Evolutionary conservation across 2,888 invertebrate species (phyloP).

Genomic region (Polyommatus iphigenia): DNA sequence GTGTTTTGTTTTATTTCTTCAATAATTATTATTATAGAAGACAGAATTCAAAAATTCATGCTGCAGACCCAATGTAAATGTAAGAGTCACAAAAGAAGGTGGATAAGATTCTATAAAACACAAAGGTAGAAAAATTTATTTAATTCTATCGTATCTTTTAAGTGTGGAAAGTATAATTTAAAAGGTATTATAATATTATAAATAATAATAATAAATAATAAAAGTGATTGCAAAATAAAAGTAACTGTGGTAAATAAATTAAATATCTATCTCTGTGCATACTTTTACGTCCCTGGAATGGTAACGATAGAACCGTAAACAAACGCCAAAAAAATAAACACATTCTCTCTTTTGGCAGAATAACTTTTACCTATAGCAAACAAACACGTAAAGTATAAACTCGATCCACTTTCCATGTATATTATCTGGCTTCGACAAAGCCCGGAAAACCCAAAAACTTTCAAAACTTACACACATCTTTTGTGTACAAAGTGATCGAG

Average conservation of each 20-base stretch:
- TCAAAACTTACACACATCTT: constrained; percentile 6
- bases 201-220: too few species aligned
- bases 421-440: neutral
- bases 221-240: neutral
- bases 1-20: too few species aligned
- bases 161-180: too few species aligned
- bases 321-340: neutral
- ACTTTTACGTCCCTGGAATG: neutral
- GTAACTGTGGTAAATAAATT: neutral
- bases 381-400: constrained; percentile 16
- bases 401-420: constrained; percentile 4
- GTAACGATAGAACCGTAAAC: neutral
- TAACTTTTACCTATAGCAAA: constrained; percentile 5
- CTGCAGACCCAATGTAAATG: too few species aligned
- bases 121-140: too few species aligned
- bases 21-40: too few species aligned
- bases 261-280: neutral
- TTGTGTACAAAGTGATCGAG: constrained; percentile 1
- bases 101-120: too few species aligned
- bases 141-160: too few species aligned
- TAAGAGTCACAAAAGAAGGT: too few species aligned
- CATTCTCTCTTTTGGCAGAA: neutral
- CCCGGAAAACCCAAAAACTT: constrained; percentile 7
- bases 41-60: too few species aligned
- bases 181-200: neutral